Evolutionary conservation across 2,113 vertebrate species (phyloP).

Genomic region (Chamaea fasciata): DNA sequence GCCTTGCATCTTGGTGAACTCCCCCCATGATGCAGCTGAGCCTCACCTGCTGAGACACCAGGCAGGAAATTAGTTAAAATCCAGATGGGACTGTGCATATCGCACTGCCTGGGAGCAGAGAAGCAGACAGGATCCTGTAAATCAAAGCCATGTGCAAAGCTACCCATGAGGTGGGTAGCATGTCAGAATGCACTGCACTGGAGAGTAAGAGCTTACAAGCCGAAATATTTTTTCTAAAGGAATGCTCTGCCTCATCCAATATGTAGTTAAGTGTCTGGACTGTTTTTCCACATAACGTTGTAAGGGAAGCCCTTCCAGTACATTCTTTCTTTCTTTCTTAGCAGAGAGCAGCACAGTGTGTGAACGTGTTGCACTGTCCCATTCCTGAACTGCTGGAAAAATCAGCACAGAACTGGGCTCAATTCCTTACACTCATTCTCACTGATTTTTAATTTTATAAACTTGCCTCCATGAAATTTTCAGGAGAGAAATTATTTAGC

Average conservation of each 20-base stretch:
- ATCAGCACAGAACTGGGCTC: neutral
- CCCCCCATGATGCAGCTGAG: neutral
- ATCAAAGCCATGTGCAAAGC: neutral
- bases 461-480: neutral
- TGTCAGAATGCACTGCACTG: neutral
- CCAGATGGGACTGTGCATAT: neutral
- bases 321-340: neutral
- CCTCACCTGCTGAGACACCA: neutral
- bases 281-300: neutral
- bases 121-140: neutral
- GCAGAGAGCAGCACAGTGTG: neutral
- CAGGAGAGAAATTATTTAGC: neutral
- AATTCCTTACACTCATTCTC: neutral
- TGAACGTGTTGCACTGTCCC: neutral
- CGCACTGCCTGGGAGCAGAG: neutral
- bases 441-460: neutral
- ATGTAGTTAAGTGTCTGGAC: neutral
- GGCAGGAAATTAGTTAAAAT: neutral
- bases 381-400: neutral
- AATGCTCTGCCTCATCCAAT: neutral
- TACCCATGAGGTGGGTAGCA: neutral
- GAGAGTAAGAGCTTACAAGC: neutral
- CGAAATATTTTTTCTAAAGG: neutral
- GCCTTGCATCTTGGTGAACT: neutral
- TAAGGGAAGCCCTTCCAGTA: neutral